Base-by-base conservation (phyloP, 1,140 invertebrate species). In the Drosophila arizonae region DNA sequence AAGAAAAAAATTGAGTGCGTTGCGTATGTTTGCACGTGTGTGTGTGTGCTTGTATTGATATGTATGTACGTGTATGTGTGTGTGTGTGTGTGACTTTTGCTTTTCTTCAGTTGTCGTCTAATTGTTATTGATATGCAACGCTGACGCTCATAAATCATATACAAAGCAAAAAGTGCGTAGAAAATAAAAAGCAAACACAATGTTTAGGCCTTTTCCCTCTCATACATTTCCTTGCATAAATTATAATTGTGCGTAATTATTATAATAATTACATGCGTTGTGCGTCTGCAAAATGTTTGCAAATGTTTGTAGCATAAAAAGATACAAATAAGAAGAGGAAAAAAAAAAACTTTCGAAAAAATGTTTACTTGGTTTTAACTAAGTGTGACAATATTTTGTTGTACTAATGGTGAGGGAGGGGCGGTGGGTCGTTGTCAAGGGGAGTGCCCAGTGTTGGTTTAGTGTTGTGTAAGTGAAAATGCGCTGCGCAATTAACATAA, bases 81-180 rank as follows among this genome's bases (percentile, higher is more conserved):
- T 66, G 24, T 17, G 36, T 45, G 52, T 30, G 52, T 62, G 65
- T 71, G 76, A 85, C 80, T 85, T 84, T 84, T 85, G 80, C 81
- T 85, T 84, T 79, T 75, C 61, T 68, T 58, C 70, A 71, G 60
- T 76, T 86, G 15, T 51, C 39, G 63, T 63, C 62, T 73, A 77
- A 72, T 78, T 71, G 78, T 71, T 82, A 88, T 86, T 86, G 87
- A 86, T 86, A 86, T 86, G 82, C 82, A 79, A 79, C 66, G 63
- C 76, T 69, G 78, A 81, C 63, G 62, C 68, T 76, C 79, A 69
- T 86, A 86, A 81, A 81, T 79, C 79, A 86, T 79, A 60, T n/a
- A 33, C 11, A 39, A 3, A 33, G 10, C 21, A 33, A 67, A 76
- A 88, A 88, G 79, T 87, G 82, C 84, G 84, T 88, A 84, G 56